Evolutionary conservation across 2,797 vertebrate genomes (phyloP).

Genomic region (Chaetophractus vellerosus): DNA sequence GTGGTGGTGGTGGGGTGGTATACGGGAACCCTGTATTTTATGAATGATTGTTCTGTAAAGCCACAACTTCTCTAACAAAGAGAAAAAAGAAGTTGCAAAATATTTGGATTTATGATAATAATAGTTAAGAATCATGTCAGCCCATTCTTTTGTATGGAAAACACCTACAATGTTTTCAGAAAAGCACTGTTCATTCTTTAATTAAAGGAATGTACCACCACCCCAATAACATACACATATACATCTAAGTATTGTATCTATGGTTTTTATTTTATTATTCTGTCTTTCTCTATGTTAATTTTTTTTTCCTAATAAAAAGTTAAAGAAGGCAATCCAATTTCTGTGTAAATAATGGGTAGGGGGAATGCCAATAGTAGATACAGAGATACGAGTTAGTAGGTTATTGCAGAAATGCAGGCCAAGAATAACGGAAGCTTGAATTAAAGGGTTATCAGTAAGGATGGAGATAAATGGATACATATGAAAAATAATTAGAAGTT

Average conservation of each 20-base stretch:
- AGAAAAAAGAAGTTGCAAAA: no score
- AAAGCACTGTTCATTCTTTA: no score
- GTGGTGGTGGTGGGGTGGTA: no score
- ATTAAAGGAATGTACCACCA: no score
- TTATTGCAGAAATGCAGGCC: background rate
- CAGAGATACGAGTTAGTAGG: background rate
- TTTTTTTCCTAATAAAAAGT: background rate
- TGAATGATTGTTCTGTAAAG: no score
- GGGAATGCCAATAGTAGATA: background rate
- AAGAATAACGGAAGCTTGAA: background rate
- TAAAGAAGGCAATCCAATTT: background rate
- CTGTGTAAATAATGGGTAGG: background rate
- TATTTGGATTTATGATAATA: no score
- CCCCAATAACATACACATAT: no score
- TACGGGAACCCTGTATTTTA: no score
- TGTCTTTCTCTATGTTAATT: background rate
- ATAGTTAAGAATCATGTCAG: no score
- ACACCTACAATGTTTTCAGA: no score
- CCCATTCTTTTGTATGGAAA: no score
- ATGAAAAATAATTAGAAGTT: background rate
- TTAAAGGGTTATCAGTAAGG: background rate
- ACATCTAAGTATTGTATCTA: background rate
- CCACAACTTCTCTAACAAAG: no score
- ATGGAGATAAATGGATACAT: background rate
- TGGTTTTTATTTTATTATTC: background rate